Evolutionary conservation across 2,888 invertebrate species (phyloP).

Genomic region (Brenthis daphne): DNA sequence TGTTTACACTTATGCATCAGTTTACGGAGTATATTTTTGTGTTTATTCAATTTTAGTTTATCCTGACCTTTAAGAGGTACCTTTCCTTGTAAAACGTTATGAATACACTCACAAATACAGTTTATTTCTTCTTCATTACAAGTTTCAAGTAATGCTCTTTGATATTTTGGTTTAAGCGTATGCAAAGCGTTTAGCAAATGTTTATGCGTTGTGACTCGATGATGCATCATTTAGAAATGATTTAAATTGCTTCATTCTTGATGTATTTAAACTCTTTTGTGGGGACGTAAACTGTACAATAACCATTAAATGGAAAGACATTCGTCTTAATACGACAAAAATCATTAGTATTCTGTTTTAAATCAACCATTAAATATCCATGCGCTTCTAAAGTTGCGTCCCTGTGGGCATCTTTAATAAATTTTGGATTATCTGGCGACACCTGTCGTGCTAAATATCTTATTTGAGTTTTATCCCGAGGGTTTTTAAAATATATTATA

Average conservation of each 20-base stretch:
- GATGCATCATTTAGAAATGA: slow-evolving; percentile 1
- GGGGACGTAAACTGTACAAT: background rate
- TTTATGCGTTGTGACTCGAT: slow-evolving; percentile 2
- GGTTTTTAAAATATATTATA: slow-evolving; percentile 46
- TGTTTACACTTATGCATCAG: slow-evolving; percentile 1
- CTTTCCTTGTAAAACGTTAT: slow-evolving; percentile 30
- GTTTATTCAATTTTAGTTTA: slow-evolving; percentile 19
- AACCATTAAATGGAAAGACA: background rate
- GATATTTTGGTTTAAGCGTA: slow-evolving; percentile 13
- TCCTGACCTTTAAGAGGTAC: slow-evolving; percentile 9
- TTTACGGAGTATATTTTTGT: slow-evolving; percentile 23
- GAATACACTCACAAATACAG: slow-evolving; percentile 29
- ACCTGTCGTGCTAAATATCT: slow-evolving; percentile 42
- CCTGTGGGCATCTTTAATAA: slow-evolving; percentile 44
- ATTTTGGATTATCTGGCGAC: slow-evolving; percentile 43
- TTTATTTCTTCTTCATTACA: slow-evolving; percentile 28
- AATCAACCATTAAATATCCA: background rate
- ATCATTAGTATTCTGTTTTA: slow-evolving; percentile 5
- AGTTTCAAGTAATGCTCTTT: slow-evolving; percentile 8
- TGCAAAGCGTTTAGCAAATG: slow-evolving; percentile 8
- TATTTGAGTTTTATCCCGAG: slow-evolving; percentile 44
- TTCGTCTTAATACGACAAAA: slow-evolving; percentile 7
- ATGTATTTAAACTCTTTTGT: background rate
- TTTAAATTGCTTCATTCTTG: too few species aligned
- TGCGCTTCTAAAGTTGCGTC: slow-evolving; percentile 34